phyloP scores from a whole-genome alignment of 64 coral and sea anemone genomes.

The Pocillopora damicornis region DNA sequence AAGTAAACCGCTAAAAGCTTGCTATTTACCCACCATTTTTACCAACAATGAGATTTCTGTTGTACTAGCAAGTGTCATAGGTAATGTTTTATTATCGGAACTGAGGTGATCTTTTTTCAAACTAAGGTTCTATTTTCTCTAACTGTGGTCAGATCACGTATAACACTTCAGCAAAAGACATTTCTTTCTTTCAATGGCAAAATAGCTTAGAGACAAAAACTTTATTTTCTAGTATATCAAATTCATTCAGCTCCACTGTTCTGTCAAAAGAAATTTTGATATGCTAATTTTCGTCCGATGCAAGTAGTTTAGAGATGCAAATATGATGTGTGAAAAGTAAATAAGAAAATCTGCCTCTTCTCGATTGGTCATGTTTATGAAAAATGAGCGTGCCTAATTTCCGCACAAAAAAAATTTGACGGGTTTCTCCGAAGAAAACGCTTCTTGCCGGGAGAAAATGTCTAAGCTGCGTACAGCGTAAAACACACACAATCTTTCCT shows the following conservation, averaged over 20 bases:
- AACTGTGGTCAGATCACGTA: background rate
- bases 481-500: background rate
- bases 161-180: background rate
- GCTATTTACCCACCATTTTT: too few relatives aligned
- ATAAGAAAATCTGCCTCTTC: background rate
- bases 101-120: background rate
- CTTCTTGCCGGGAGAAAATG: background rate
- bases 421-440: background rate
- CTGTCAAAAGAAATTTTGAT: background rate
- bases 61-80: background rate
- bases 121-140: background rate
- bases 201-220: background rate
- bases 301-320: background rate
- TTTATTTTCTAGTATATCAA: background rate
- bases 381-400: slow-evolving; percentile 22
- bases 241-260: background rate
- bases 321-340: slow-evolving; percentile 2
- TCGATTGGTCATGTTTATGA: slow-evolving; percentile 3
- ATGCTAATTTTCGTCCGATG: slow-evolving; percentile 14
- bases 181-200: background rate
- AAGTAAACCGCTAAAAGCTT: too few relatives aligned
- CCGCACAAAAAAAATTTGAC: background rate
- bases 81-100: background rate
- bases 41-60: too few relatives aligned
- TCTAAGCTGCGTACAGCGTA: background rate